These are phyloP conservation scores for Anhinga rufa DNA, from an alignment of 2,113 vertebrate species.

Conservation along the genomic window DNA sequence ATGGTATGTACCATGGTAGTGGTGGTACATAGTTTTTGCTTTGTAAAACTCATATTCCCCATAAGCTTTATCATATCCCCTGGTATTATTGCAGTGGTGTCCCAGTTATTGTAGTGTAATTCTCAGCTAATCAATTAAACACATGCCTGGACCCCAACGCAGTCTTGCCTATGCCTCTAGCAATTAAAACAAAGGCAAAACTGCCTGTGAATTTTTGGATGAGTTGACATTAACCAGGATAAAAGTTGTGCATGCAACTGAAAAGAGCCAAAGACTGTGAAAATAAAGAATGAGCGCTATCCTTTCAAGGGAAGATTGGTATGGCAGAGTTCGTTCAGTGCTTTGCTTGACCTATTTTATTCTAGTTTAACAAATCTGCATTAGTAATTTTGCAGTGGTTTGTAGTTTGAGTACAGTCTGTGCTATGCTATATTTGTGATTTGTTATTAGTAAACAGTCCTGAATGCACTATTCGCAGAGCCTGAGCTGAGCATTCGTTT, in stretches of 20 bases:
- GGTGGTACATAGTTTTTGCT: background rate
- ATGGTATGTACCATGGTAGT: too few species aligned
- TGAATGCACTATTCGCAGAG: background rate
- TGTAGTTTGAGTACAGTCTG: background rate
- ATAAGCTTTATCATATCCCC: background rate
- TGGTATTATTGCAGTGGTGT: background rate
- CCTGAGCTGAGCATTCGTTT: fast-evolving
- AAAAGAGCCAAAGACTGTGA: background rate
- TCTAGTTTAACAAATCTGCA: background rate
- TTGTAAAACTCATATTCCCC: background rate
- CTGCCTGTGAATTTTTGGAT: background rate
- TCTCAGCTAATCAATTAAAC: background rate
- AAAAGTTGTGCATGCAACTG: background rate
- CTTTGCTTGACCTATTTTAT: background rate
- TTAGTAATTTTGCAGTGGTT: background rate
- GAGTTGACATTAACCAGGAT: background rate
- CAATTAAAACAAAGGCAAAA: background rate
- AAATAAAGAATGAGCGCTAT: background rate
- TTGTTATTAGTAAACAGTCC: background rate
- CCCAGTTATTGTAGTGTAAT: background rate
- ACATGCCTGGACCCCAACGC: background rate
- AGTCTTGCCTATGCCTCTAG: background rate
- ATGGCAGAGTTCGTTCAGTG: background rate
- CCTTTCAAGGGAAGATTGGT: background rate
- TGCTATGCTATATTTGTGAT: background rate